phyloP scores from a whole-genome alignment of 2,797 vertebrate species.

The Nannoperca australis region DNA sequence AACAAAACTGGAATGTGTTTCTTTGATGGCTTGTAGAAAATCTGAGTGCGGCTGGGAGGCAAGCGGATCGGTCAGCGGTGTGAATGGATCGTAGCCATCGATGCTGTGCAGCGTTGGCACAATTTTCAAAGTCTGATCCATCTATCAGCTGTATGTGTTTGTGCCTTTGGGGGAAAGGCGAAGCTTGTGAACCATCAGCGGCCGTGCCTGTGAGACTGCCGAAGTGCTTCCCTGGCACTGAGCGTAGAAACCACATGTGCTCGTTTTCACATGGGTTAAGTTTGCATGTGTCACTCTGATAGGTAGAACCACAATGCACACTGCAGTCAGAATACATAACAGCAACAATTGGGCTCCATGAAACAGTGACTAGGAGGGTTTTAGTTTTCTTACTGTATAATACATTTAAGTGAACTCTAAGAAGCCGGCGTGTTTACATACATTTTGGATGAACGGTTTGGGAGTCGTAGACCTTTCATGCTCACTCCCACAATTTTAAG shows the following conservation, averaged over 20 bases:
- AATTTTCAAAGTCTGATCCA: slow-evolving; percentile 59
- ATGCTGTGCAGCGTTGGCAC: slow-evolving; percentile 54
- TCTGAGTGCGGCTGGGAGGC: slow-evolving; percentile 21
- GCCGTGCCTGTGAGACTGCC: neutral
- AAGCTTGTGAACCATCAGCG: slow-evolving; percentile 3
- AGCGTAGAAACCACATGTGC: slow-evolving; percentile 2
- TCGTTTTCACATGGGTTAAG: slow-evolving; percentile 14
- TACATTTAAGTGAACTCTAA: neutral
- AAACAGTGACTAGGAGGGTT: no score
- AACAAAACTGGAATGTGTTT: slow-evolving; percentile 50
- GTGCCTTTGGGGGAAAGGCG: slow-evolving; percentile 23
- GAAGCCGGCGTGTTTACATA: neutral
- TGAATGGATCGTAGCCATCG: slow-evolving; percentile 55
- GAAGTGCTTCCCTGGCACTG: slow-evolving; percentile 28
- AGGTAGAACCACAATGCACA: neutral
- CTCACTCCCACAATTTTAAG: neutral
- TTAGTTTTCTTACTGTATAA: neutral
- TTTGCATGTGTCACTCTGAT: slow-evolving; percentile 30
- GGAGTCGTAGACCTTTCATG: neutral
- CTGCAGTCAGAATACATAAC: slow-evolving; percentile 7
- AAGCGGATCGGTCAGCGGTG: slow-evolving; percentile 46
- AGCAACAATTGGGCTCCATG: neutral
- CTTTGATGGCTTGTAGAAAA: slow-evolving; percentile 59
- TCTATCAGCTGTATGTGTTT: slow-evolving; percentile 36
- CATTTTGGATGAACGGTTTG: neutral